phyloP scores from a whole-genome alignment of 2,888 invertebrate species.

The Drosophila dives region DNA sequence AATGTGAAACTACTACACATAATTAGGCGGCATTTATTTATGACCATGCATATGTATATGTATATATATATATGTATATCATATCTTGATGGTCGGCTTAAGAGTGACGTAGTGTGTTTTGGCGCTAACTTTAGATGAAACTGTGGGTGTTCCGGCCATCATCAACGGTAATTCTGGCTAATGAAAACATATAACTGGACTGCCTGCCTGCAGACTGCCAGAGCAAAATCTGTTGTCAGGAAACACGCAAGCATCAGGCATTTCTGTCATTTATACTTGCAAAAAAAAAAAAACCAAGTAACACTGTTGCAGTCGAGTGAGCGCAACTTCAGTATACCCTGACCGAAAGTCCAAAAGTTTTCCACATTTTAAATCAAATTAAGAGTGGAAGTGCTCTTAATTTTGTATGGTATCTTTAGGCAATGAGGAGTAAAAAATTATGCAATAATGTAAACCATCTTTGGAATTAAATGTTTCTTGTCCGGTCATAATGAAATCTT shows the following conservation, averaged over 20 bases:
- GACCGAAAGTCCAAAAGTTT: not conserved
- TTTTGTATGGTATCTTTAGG: not conserved
- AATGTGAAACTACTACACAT: constrained; percentile 56
- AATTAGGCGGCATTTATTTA: constrained; percentile 66
- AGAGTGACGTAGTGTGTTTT: constrained; percentile 52
- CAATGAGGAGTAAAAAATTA: not conserved
- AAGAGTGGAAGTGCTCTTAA: not conserved
- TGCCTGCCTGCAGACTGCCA: constrained; percentile 37
- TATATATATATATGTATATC: constrained; percentile 6
- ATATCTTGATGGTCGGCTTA: constrained; percentile 9
- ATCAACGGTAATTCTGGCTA: constrained; percentile 51
- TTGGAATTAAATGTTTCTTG: not conserved
- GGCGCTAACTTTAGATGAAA: constrained; percentile 22
- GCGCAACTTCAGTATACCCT: not conserved
- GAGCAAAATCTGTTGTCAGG: constrained; percentile 41
- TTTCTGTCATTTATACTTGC: constrained; percentile 45
- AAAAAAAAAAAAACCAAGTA: not conserved
- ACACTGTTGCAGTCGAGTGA: not conserved
- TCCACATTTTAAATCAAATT: not conserved
- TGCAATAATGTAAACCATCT: not conserved
- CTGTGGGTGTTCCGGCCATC: constrained; percentile 69
- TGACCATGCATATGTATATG: constrained; percentile 15
- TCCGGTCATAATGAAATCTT: not conserved
- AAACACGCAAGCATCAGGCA: constrained; percentile 4
- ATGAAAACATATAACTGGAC: constrained; percentile 75